Conservation (phyloP, 2,888 invertebrate genomes). For the Orgyia antiqua region DNA sequence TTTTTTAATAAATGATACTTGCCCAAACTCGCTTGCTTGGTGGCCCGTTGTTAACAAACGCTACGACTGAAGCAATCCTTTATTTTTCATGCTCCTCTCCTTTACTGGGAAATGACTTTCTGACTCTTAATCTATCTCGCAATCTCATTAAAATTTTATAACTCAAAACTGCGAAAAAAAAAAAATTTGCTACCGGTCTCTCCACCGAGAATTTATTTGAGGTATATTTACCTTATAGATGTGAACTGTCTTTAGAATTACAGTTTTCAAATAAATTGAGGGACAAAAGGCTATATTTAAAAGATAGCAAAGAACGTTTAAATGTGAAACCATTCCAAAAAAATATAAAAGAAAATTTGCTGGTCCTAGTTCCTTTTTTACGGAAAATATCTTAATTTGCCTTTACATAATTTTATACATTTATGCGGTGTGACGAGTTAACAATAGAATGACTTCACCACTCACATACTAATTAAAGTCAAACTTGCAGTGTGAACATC, state of each 20-base stretch:
- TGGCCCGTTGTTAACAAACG: constrained; percentile 60
- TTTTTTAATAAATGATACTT: no score
- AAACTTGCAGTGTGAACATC: no score
- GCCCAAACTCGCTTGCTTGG: constrained; percentile 24
- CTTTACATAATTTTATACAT: no score
- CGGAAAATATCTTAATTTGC: no score
- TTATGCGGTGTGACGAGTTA: no score
- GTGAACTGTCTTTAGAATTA: constrained; percentile 11
- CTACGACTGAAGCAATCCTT: constrained; percentile 59
- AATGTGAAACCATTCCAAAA: no score
- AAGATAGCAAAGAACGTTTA: no score
- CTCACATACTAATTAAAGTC: no score
- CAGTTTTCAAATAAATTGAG: constrained; percentile 8
- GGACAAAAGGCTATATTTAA: no score
- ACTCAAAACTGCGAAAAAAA: constrained; percentile 74
- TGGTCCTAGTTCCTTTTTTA: no score
- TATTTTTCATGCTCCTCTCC: constrained; percentile 60
- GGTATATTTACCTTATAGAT: constrained; percentile 10
- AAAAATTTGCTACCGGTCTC: constrained; percentile 58
- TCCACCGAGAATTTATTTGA: constrained; percentile 13
- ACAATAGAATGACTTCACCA: no score
- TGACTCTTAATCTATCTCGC: constrained; percentile 78
- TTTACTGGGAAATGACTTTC: constrained; percentile 79
- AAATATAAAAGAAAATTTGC: no score
- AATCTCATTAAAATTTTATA: constrained; percentile 82